Conservation (phyloP, 2,888 invertebrate genomes). For the Mesopsocus fuscifrons region DNA sequence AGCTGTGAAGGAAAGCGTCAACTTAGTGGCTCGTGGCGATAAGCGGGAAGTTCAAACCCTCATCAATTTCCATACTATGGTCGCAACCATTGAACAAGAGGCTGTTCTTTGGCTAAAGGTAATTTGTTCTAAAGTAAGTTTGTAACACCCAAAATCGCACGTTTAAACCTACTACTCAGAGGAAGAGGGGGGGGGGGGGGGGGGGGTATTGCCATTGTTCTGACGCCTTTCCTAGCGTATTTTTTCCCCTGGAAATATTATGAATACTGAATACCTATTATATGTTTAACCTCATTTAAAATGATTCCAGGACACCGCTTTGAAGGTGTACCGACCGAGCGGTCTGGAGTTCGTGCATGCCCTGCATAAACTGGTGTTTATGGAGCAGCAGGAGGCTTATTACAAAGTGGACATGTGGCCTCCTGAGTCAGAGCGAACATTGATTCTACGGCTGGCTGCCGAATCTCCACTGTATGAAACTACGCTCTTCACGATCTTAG, state of each 20-base stretch:
- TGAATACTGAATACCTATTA: too few relatives aligned
- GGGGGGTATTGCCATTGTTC: too few relatives aligned
- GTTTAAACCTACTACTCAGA: too few relatives aligned
- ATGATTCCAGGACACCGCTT: constrained; percentile 66
- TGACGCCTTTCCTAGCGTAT: too few relatives aligned
- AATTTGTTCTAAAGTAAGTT: too few relatives aligned
- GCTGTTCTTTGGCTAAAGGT: constrained; percentile 22
- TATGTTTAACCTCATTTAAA: too few relatives aligned
- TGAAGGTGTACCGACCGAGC: constrained; percentile 49
- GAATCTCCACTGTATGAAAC: constrained; percentile 80
- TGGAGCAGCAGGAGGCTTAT: constrained; percentile 57
- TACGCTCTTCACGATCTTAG: constrained; percentile 58
- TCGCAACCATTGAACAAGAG: constrained; percentile 17
- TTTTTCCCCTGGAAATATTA: too few relatives aligned
- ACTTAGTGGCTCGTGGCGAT: constrained; percentile 30
- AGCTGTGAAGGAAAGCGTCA: constrained; percentile 46
- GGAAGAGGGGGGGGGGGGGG: too few relatives aligned
- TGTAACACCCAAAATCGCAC: too few relatives aligned
- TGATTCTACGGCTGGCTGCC: constrained; percentile 58
- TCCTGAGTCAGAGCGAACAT: constrained; percentile 67
- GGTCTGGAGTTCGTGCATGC: constrained; percentile 55
- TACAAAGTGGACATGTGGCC: constrained; percentile 79
- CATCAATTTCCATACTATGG: constrained; percentile 29
- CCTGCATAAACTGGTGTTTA: constrained; percentile 57
- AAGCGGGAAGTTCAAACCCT: constrained; percentile 27